phyloP scores from a whole-genome alignment of 2,888 invertebrate genomes.

The Nomada fabriciana region DNA sequence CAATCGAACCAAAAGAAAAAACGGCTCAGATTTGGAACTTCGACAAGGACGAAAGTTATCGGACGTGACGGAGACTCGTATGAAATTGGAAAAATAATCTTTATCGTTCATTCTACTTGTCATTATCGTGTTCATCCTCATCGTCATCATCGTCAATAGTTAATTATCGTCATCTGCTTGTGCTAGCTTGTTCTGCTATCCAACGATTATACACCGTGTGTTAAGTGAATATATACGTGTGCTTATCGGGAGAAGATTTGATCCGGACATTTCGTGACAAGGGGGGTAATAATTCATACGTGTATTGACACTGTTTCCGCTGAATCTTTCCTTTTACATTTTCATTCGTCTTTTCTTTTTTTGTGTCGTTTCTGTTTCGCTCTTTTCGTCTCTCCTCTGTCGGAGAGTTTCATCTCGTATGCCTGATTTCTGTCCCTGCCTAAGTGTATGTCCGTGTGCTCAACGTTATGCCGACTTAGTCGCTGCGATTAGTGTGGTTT shows the following conservation, averaged over 20 bases:
- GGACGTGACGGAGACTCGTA: slow-evolving; percentile 68
- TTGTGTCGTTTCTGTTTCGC: neutral
- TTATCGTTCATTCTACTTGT: slow-evolving; percentile 61
- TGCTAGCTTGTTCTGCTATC: slow-evolving; percentile 37
- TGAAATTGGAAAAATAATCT: slow-evolving; percentile 80
- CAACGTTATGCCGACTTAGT: slow-evolving; percentile 59
- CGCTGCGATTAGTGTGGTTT: slow-evolving; percentile 64
- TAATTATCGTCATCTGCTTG: slow-evolving; percentile 26
- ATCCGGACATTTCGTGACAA: neutral
- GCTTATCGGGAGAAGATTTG: neutral
- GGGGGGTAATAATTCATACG: neutral
- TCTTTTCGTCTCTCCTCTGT: slow-evolving; percentile 8
- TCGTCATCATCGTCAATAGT: slow-evolving; percentile 11
- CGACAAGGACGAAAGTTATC: slow-evolving; percentile 65
- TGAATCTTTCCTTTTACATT: neutral
- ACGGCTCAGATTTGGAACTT: slow-evolving; percentile 39
- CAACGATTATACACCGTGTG: slow-evolving; percentile 17
- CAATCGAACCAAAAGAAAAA: neutral
- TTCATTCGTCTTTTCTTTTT: neutral
- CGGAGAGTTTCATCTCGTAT: slow-evolving; percentile 23
- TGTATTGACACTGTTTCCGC: neutral
- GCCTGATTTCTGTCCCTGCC: slow-evolving; percentile 46
- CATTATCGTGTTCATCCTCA: slow-evolving; percentile 22
- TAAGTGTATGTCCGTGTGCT: slow-evolving; percentile 58
- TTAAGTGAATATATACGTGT: neutral